Base-by-base conservation (phyloP, 2,888 invertebrate species). In the Apantesis nais region DNA sequence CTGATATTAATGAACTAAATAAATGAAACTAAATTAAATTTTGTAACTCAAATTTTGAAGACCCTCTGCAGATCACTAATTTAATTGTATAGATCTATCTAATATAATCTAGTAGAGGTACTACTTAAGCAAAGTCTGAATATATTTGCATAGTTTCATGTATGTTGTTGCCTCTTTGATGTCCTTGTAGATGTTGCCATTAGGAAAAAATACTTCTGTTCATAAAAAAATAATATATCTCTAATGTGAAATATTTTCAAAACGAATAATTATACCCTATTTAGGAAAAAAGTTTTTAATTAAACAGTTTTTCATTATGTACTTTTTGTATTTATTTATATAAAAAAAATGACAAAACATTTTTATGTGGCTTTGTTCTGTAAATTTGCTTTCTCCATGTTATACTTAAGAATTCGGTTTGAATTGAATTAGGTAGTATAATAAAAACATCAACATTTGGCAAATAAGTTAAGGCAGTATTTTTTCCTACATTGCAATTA, bases 61-160 rank as follows among this genome's bases (percentile, higher is more conserved):
- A 16, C 1, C 9, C 5, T 9, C 19, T 48, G 31, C 63, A 41
- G 12, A 12, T 44, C 1, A 44, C 37, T 63, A 11, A 63, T 41
- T 63, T 44, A 31, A 5, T 44, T 63, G 19, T 31, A 39, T 44
- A 44, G 5, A 31, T 63, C 16, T 22, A 31, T 41, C 14, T 8
- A 39, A 29, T 19, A 63, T 22, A 44, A 70, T 74, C 48, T 82
- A 76, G 68, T 68, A 64, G 68, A 68, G 31, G 66, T n/a, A n/a
- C n/a, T n/a, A 70, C 71, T 65, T 65, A 61, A 52, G 71, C 71
- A 76, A 75, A 67, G 55, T 76, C 81, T 74, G 70, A 70, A 55
- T 39, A 75, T 71, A 72, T 63, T 74, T 67, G 67, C 71, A 74
- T 76, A 79, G 71, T 73, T 77, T 74, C 70, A 73, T 73, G 73